Percentiles rank a stretch among this genome's conserved stretches.
phyloP scores from a whole-genome alignment of 2,888 invertebrate species.

The Sarcophaga subvicina region DNA sequence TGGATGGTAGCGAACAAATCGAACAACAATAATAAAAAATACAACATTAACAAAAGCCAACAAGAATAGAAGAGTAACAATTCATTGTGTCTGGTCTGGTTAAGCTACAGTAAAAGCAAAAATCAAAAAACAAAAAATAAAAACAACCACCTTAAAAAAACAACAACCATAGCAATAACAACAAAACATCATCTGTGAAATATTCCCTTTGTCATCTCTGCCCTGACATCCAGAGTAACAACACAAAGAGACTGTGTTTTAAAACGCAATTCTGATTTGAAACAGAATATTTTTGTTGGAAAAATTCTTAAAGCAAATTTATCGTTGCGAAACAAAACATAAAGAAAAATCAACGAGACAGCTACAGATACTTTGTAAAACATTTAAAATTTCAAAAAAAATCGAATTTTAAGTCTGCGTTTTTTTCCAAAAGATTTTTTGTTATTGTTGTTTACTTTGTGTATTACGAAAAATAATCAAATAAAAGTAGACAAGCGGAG shows the following conservation, averaged over 20 bases:
- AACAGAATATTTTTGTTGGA: conserved; percentile 6
- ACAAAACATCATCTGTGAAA: conserved; percentile 11
- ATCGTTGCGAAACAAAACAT: conserved; percentile 2
- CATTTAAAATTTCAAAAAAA: conserved; percentile 18
- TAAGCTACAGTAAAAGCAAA: neutral
- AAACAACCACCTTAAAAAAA: conserved; percentile 24
- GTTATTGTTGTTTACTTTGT: neutral
- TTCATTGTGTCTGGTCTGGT: conserved; percentile 46
- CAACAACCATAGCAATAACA: conserved; percentile 14
- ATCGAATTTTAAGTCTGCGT: neutral
- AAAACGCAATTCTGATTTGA: conserved; percentile 23
- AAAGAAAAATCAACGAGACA: conserved; percentile 16
- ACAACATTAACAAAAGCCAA: neutral
- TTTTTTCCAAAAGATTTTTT: neutral
- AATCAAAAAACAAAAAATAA: neutral
- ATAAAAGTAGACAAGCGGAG: neutral
- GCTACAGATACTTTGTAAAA: neutral
- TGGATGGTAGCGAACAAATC: conserved; percentile 20
- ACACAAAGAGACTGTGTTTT: conserved; percentile 9
- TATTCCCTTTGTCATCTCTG: neutral
- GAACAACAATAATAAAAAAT: neutral
- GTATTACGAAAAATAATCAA: neutral
- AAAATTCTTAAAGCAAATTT: conserved; percentile 28
- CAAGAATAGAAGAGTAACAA: conserved; percentile 8
- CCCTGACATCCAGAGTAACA: neutral